Base-by-base conservation (phyloP, 2,888 invertebrate species). In the Panzeria rudis region DNA sequence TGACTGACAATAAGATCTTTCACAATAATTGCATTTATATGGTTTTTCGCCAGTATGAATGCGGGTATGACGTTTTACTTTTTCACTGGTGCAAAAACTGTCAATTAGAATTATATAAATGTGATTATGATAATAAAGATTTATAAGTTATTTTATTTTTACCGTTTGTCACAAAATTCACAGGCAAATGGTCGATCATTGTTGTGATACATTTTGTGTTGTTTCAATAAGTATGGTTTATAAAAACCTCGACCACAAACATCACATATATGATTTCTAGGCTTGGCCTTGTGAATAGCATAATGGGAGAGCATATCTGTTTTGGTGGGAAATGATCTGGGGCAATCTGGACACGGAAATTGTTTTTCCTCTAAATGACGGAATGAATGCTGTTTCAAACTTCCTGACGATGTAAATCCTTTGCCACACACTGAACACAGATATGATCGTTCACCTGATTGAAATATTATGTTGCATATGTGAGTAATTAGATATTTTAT, bases 81-180 rank as follows among this genome's bases (percentile, higher is more conserved):
- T 94, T 88, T 94, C 94, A 64, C 94, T 94, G 84, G 93, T 93
- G 0, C 93, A 93, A 88, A 94, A 94, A 81, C 94, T 94, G 68
- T 8, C 84, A 62, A 78, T 29, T 2, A 59, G 29, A 66, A 38
- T 29, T 32, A 23, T n/a, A 47, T n/a, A 29, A 32, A 56, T n/a
- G 20, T 35, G n/a, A 38, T 38, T 11, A 6, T 25, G 1, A 13
- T n/a, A n/a, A 41, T n/a, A 54, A 15, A 35, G 20, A 20, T 8
- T 54, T 47, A n/a, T 50, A 9, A 9, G 11, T 25, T 1, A n/a
- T 61, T 50, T 0, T 20, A 15, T 1, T 29, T 61, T 84, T 73
- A 81, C 84, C 81, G 44, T 76, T 85, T 85, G 23, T 76, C 82
- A 17, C 85, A 85, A 66, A 69, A 85, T 64, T 85, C 85, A 66